Conservation (phyloP, 2,888 invertebrate genomes). For the Trypoxylon attenuatum region DNA sequence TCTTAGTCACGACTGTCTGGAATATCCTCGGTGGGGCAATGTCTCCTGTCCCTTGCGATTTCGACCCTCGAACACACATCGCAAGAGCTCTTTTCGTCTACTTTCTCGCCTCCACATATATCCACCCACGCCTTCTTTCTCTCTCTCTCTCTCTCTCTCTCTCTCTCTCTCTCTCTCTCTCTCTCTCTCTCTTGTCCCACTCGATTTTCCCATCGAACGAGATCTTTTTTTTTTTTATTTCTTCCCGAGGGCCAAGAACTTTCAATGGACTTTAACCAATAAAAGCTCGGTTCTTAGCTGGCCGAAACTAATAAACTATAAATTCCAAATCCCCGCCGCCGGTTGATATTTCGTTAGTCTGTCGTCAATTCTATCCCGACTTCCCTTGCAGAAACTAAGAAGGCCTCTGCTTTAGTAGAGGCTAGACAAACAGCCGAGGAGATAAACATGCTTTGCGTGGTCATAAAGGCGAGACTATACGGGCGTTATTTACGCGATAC, state of each 20-base stretch:
- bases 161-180: conserved; percentile 1
- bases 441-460: conserved; percentile 18
- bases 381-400: conserved; percentile 24
- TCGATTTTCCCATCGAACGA: no score
- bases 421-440: conserved; percentile 14
- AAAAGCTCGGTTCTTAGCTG: conserved; percentile 61
- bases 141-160: conserved; percentile 8
- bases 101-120: conserved; percentile 14
- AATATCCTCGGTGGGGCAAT: conserved; percentile 25
- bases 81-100: conserved; percentile 5
- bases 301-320: conserved; percentile 68
- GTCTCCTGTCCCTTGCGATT: conserved; percentile 17
- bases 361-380: conserved; percentile 33
- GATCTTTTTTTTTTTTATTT: conserved; percentile 60
- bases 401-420: conserved; percentile 2
- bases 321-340: conserved; percentile 54
- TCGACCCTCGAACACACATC: conserved; percentile 5
- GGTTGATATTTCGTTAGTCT: conserved; percentile 62
- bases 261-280: conserved; percentile 70
- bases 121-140: background rate
- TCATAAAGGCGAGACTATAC: background rate
- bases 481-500: conserved; percentile 3
- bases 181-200: background rate
- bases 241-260: conserved; percentile 53
- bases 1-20: conserved; percentile 6